Evolutionary conservation across 2,888 invertebrate genomes (phyloP), one percentile per base, ranked within the genome.

Genomic region (Dynastes tityus): DNA sequence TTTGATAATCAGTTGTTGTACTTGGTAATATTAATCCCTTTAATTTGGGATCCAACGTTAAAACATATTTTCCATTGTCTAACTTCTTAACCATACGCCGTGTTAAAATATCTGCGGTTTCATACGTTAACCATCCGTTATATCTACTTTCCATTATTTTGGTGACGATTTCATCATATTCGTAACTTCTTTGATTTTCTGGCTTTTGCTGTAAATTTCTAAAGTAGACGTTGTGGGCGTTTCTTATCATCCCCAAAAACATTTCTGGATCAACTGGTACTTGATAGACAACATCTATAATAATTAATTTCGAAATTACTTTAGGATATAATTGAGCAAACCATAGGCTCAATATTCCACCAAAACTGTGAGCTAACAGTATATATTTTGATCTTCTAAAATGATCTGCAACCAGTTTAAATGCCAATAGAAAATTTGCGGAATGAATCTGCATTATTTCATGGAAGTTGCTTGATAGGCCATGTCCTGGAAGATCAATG

Each of bases 401-500:
- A 82, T 86, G 83, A 13, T 86, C 82, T n/a, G 82, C 77, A 5
- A 87, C 80, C 51, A 85, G 64, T 81, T 84, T 86, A 76, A 85
- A 84, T 1, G 82, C 82, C 13, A 90, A 88, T 8, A 91, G 83
- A 80, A 90, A 85, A 81, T 91, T 90, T 16, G 89, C 85, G 0
- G 55, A 74, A 49, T 81, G 84, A 78, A 37, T 83, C 80, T 0
- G 0, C 22, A 58, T 27, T 80, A 84, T 78, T 29, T 83, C 81
- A 0, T 91, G 91, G 68, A 49, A 49, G 27, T 51, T 6, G 51
- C 91, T 91, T 0, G 93, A 93, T 58, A 86, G 89, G 0, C 93
- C 93, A 80, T 90, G 92, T 0, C 94, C 92, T 0, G 93, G 93
- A 1, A 93, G 85, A 83, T 93, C 93, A 64, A 90, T 84, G 79